These are phyloP conservation scores for Leucoraja ocellata DNA, from an alignment of 2,797 vertebrate genomes.

Conservation along the genomic window DNA sequence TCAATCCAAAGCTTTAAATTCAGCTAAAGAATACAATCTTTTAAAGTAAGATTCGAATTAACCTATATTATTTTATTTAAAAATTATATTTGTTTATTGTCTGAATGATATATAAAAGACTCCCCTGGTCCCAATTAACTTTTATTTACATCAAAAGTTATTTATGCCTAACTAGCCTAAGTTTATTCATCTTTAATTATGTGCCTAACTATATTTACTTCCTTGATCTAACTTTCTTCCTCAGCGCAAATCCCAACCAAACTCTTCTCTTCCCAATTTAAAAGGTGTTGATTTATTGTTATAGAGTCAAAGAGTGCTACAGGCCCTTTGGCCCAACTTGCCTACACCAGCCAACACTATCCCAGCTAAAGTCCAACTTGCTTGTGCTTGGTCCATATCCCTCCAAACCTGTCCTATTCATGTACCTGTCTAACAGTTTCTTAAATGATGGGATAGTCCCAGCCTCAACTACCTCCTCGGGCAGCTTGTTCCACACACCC, in stretches of 20 bases:
- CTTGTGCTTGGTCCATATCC: no score
- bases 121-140: neutral
- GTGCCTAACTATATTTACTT: neutral
- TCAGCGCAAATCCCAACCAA: neutral
- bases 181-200: neutral
- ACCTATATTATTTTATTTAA: neutral
- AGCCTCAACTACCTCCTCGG: no score
- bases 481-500: no score
- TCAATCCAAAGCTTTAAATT: neutral
- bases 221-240: neutral
- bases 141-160: neutral
- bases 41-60: neutral
- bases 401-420: no score
- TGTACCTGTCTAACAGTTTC: no score
- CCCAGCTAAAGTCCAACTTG: no score
- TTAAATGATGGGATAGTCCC: no score
- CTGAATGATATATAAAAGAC: neutral
- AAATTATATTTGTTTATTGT: neutral
- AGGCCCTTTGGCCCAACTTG: neutral
- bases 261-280: neutral
- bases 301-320: neutral
- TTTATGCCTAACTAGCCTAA: neutral
- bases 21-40: neutral
- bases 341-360: neutral
- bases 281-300: neutral